Conservation (phyloP, 2,113 vertebrate genomes). For the Trematocara unimaculatum region DNA sequence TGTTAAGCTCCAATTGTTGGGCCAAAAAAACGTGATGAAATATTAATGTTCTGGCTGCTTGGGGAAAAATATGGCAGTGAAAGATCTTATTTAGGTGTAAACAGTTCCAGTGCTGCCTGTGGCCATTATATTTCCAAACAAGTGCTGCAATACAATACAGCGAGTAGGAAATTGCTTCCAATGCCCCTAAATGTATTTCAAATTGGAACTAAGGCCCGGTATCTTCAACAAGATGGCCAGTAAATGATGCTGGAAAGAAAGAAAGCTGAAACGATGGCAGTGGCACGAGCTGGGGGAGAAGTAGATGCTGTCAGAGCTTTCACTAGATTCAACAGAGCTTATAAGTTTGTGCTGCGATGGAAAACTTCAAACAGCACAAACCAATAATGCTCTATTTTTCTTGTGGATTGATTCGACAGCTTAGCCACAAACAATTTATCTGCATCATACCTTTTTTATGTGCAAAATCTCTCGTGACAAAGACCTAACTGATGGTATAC, state of each 20-base stretch:
- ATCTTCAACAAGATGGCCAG: background rate
- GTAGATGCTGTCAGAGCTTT: background rate
- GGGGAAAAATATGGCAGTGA: background rate
- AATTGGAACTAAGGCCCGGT: background rate
- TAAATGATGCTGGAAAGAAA: background rate
- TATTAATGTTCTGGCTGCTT: slow-evolving; percentile 24
- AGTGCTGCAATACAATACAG: background rate
- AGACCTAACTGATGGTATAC: background rate
- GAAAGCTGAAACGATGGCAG: background rate
- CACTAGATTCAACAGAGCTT: background rate
- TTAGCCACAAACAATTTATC: background rate
- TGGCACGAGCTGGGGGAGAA: background rate
- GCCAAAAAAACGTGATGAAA: background rate
- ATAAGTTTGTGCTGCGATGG: background rate
- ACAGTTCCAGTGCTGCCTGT: background rate
- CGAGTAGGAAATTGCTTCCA: slow-evolving; percentile 2
- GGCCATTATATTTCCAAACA: slow-evolving; percentile 2
- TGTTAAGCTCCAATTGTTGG: slow-evolving; percentile 5
- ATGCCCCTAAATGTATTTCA: background rate
- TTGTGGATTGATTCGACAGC: background rate
- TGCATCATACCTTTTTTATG: background rate
- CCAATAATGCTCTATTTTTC: background rate
- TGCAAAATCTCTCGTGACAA: background rate
- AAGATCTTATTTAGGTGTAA: slow-evolving; percentile 17
- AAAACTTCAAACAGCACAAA: background rate